A percentile compares a stretch with the other conserved stretches of the same genome.
These are phyloP conservation scores for Caranx melampygus DNA, from an alignment of 2,113 vertebrate species.

Conservation along the genomic window DNA sequence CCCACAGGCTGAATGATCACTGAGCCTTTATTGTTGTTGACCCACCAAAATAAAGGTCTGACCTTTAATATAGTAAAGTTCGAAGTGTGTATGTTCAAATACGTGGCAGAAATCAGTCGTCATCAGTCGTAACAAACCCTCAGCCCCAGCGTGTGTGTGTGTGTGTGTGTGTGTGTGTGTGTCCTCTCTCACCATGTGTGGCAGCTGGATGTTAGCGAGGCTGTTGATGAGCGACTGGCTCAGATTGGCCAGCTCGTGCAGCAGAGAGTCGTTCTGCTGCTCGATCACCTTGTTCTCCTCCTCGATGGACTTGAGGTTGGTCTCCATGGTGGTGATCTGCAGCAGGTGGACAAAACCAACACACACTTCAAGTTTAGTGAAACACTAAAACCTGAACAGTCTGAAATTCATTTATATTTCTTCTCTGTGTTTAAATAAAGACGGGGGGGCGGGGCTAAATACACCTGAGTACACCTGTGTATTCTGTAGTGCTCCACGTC, in stretches of 20 bases:
- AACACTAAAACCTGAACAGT: too few species aligned
- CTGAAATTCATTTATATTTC: too few species aligned
- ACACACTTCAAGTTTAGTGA: too few species aligned
- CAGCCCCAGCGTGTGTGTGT: too few species aligned
- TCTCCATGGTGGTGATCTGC: slow-evolving; percentile 99
- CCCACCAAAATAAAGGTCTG: too few species aligned
- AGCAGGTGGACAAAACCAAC: too few species aligned
- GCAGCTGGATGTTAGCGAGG: slow-evolving; percentile 98
- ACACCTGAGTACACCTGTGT: too few species aligned
- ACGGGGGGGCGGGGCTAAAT: too few species aligned
- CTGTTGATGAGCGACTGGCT: slow-evolving; percentile 99
- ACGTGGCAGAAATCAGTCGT: too few species aligned
- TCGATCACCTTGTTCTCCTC: slow-evolving; percentile 99
- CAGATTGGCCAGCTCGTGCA: slow-evolving; percentile 96
- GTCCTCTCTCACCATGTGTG: slow-evolving; percentile 94
- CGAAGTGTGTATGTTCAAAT: too few species aligned
- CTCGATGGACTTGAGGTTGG: slow-evolving; percentile 97
- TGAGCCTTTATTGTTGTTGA: background rate
- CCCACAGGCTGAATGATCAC: background rate
- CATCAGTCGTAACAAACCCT: background rate
- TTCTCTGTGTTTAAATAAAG: too few species aligned
- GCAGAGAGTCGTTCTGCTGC: slow-evolving; percentile 98
- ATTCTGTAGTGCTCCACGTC: slow-evolving; percentile 18
- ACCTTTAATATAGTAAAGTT: too few species aligned
- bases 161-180: background rate